Evolutionary conservation across 1,140 invertebrate genomes (phyloP), one percentile per base, ranked within the genome.

Genomic region (Drosophila baimaii): DNA sequence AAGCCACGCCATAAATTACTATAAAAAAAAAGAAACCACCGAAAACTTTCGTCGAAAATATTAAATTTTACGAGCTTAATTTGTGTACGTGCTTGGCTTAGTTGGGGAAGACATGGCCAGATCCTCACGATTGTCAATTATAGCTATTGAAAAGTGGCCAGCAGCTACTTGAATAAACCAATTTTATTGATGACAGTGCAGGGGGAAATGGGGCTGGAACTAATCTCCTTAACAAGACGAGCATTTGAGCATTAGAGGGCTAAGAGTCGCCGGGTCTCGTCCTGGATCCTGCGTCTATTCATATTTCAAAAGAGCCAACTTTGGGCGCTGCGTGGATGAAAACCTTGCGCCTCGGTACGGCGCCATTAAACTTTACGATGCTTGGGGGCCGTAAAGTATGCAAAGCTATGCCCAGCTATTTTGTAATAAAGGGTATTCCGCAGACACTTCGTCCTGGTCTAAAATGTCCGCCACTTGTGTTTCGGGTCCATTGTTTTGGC

Each of bases 51-150:
- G 19, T 43, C 25, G 46, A 61, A 72, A 84, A 89, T 89, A 89
- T 89, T 89, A 89, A 89, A 89, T 89, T 89, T 89, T 89, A 89
- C 85, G 84, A 84, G 73, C 80, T 89, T 89, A 89, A 89, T 84
- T 89, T 89, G 84, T 72, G 80, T 69, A 68, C 84, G 84, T 89
- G 84, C 35, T 65, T 27, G 51, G 84, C 84, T 84, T 75, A 77
- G 41, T 41, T 41, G 21, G 13, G 21, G 13, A 31, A 37, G 41
- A 46, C 23, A 29, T 10, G 17, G 27, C 37, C 12, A 27, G 43
- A 78, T 76, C 69, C 66, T 17, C 21, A 68, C 47, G 65, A 86
- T 79, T 86, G 82, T 86, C 82, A 86, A 89, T 89, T 89, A 89
- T 63, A 58, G 62, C 84, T 81, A 89, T 89, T 89, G 84, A 89